Evolutionary conservation across 2,797 vertebrate species (phyloP), one percentile per base, ranked within the genome.

Genomic region (Cirrhinus mrigala): DNA sequence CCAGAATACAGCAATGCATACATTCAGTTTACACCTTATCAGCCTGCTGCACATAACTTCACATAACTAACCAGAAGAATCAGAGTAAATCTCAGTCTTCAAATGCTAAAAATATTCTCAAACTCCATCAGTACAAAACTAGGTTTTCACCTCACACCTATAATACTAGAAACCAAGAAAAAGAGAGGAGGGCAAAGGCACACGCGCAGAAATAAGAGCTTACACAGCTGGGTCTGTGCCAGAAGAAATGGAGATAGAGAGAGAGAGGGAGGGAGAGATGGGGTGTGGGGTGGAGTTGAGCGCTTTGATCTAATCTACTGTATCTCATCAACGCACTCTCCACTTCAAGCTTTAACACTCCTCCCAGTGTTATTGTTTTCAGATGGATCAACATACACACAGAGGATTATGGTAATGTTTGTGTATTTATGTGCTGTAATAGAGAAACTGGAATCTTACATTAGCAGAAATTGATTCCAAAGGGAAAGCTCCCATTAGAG

Each of bases 281-380:
- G 27, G 70, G 12, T 6, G 54, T 44, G 44, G 29, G 29, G 22
- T 50, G 46, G 58, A 37, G 73, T 48, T 54, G 62, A 68, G 33
- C 16, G 62, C 60, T 84, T 77, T 84, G 62, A 84, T 77, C 46
- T 77, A 56, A 77, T 84, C 48, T 83, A 77, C 50, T 16, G 33
- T 69, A 77, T 84, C 48, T 69, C 82, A 84, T 84, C 33, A 77
- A 64, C 73, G 56, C 73, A 69, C 62, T 46, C 73, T 56, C 46
- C 73, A 76, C 82, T 84, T 81, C 64, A 81, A 70, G 64, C 64
- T 70, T 81, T 54, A 76, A 68, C 73, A 84, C 82, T 54, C 60
- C 73, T 83, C 5, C 62, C 6, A 7, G 18, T 76, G 82, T 40
- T 27, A 46, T 56, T 77, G 60, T 83, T 52, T 76, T 83, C 46